Base-by-base conservation (phyloP, 2,797 vertebrate species). In the Enteromius anoplus region DNA sequence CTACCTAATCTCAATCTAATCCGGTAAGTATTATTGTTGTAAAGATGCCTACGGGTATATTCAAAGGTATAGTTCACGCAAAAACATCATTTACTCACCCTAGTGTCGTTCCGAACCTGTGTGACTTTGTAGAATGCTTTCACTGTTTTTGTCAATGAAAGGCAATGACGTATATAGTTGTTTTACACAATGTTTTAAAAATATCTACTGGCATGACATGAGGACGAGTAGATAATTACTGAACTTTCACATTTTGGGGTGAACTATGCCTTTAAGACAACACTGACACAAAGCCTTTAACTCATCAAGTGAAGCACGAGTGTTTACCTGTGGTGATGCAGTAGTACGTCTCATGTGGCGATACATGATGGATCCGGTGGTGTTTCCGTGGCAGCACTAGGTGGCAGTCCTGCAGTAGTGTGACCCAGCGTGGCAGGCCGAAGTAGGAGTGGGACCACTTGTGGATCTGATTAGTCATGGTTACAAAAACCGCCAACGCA, bases 391-490 rank as follows among this genome's bases (percentile, higher is more conserved):
- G 95, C 86, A 95, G 91, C 89, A 95, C 91, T 86, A 96, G 82
- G 87, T 95, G 93, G 88, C 93, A 93, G 87, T 94, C 92, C 91
- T 95, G 95, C 77, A 95, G 92, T 84, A 93, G 85, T 9, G 78
- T 93, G 88, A 96, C 94, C 94, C 94, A 95, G 85, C 87, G 84
- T 0, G 94, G 95, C 83, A 95, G 92, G 60, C 91, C 93, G 0
- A 95, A 95, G 90, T 95, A 94, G 12, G 94, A 94, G 89, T 95
- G 95, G 53, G 94, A 95, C 95, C 95, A 95, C 89, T 94, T 94
- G 47, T 95, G 95, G 49, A 95, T 95, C 91, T 95, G 95, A 91
- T 96, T 96, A 89, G 95, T 96, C 92, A 95, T 89, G 2, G 93
- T 95, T 85, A 95, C 93, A 23, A 94, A 95, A 81, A 93, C 90